Evolutionary conservation across 2,888 invertebrate species (phyloP).

Genomic region (Stramonita haemastoma): DNA sequence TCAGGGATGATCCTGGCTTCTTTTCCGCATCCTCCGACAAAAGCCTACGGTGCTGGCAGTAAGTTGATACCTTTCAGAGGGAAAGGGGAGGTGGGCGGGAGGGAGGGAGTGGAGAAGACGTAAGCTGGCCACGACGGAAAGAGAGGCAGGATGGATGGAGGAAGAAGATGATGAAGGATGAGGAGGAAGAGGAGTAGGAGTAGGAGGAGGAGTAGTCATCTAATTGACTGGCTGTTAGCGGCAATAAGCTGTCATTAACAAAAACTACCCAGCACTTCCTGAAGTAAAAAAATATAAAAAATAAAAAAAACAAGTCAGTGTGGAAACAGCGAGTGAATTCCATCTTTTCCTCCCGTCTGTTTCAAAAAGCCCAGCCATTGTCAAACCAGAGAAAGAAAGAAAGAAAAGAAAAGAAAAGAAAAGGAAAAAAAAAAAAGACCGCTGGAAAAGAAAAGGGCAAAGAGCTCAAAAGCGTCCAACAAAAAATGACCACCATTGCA

Average conservation of each 20-base stretch:
- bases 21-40: background rate
- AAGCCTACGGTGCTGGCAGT: background rate
- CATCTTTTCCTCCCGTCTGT: background rate
- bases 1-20: background rate
- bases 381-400: background rate
- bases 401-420: too few relatives aligned
- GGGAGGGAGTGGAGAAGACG: background rate
- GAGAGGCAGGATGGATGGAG: background rate
- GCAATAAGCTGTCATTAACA: constrained; percentile 31
- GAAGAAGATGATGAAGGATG: background rate
- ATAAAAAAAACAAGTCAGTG: background rate
- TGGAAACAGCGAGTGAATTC: background rate
- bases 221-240: constrained; percentile 32
- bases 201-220: background rate
- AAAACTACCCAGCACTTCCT: constrained; percentile 21
- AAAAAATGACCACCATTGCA: too few relatives aligned
- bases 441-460: too few relatives aligned
- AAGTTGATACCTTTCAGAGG: background rate
- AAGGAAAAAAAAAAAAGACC: too few relatives aligned
- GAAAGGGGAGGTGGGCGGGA: background rate
- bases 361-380: background rate
- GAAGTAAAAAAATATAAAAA: background rate
- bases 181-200: background rate
- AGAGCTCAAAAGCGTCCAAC: too few relatives aligned
- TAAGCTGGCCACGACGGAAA: background rate